These are phyloP conservation scores for Pycnonotus jocosus DNA, from an alignment of 2,113 vertebrate species.

Conservation along the genomic window DNA sequence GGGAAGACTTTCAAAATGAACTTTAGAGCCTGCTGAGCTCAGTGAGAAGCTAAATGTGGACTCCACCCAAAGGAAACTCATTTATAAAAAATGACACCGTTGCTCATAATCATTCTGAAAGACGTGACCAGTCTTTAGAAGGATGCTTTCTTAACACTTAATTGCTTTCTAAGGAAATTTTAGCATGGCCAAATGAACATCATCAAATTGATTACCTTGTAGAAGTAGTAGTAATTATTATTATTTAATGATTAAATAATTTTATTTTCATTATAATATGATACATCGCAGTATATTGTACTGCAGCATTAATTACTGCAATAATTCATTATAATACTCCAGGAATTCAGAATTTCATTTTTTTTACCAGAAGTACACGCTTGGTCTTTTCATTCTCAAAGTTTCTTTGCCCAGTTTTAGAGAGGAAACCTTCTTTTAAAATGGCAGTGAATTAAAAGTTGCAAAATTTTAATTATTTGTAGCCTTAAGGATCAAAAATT, in stretches of 20 bases:
- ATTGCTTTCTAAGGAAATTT: neutral
- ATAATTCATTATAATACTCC: neutral
- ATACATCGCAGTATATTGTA: neutral
- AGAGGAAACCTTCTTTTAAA: neutral
- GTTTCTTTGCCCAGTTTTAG: neutral
- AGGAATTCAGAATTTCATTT: rapidly evolving
- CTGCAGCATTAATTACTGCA: neutral
- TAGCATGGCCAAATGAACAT: neutral
- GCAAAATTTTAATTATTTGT: neutral
- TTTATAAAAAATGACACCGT: neutral
- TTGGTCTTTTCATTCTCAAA: neutral
- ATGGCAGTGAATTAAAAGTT: neutral
- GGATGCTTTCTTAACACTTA: neutral
- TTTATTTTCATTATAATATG: neutral
- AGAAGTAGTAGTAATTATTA: neutral
- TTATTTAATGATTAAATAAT: neutral
- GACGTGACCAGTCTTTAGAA: neutral
- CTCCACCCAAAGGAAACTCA: neutral
- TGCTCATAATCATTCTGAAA: neutral
- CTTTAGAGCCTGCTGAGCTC: neutral
- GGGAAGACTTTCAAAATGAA: neutral
- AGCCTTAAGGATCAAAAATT: neutral
- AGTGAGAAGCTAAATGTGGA: neutral
- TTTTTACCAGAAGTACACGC: neutral
- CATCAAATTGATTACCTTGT: neutral